Conservation (phyloP, 1,140 invertebrate genomes). For the Bilobella aurantiaca region DNA sequence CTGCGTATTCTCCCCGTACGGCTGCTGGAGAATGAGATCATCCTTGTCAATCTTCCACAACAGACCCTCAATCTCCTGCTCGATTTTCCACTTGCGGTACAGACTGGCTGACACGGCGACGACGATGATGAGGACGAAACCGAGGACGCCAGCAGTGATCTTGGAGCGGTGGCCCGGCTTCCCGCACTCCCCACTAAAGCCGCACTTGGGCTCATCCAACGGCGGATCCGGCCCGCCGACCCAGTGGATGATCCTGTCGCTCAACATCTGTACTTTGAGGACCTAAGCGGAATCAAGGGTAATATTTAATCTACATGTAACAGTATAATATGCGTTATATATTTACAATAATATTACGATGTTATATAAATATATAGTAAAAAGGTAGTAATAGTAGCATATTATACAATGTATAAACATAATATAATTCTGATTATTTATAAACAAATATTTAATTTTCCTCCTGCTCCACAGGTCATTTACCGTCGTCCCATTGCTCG, state of each 20-base stretch:
- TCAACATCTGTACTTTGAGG: no score
- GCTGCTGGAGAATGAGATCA: conserved; percentile 51
- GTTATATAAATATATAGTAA: no score
- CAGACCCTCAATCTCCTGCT: conserved; percentile 91
- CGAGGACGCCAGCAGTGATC: conserved; percentile 66
- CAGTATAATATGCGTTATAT: no score
- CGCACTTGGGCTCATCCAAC: conserved; percentile 86
- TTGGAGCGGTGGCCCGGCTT: conserved; percentile 19
- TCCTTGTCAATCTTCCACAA: conserved; percentile 87
- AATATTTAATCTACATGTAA: no score
- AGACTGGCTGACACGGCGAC: conserved; percentile 37
- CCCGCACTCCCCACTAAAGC: conserved; percentile 52
- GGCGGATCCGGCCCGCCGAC: no score
- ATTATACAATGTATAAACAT: no score
- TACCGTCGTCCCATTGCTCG: no score
- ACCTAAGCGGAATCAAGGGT: no score
- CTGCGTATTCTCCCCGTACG: conserved; percentile 28
- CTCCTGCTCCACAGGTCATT: conserved; percentile 10
- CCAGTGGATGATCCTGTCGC: no score
- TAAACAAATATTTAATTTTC: neutral
- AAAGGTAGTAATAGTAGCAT: no score
- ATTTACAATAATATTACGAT: no score
- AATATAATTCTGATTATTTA: no score
- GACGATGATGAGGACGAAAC: conserved; percentile 58
- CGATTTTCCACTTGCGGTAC: conserved; percentile 88